A percentile compares a stretch with the other conserved stretches of the same genome.
Evolutionary conservation across 2,113 vertebrate genomes (phyloP).

Genomic region (Castor canadensis): DNA sequence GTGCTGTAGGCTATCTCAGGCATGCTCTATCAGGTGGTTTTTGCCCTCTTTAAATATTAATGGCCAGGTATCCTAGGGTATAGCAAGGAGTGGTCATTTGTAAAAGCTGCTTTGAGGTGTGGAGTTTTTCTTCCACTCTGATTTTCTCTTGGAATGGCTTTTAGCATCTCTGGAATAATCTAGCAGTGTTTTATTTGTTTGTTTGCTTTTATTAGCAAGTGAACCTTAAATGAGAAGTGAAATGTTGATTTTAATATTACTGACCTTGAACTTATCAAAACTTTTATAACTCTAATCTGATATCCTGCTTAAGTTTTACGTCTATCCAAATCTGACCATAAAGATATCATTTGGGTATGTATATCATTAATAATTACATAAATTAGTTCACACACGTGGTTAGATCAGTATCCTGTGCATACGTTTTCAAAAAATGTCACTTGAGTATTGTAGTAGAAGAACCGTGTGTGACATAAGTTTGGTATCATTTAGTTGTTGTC

Average conservation of each 20-base stretch:
- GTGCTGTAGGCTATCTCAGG: background rate
- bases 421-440: slow-evolving; percentile 1
- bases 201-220: slow-evolving; percentile 36
- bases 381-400: background rate
- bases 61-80: background rate
- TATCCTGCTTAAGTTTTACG: background rate
- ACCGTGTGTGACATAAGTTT: background rate
- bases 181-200: background rate
- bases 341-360: background rate
- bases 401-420: background rate
- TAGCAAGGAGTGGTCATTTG: background rate
- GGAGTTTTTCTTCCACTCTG: background rate
- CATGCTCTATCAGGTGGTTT: background rate
- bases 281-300: slow-evolving; percentile 5
- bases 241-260: slow-evolving; percentile 8
- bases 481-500: slow-evolving; percentile 18
- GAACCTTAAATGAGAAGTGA: slow-evolving; percentile 22
- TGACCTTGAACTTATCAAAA: slow-evolving; percentile 8
- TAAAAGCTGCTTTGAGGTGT: background rate
- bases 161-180: background rate
- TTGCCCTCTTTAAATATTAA: background rate
- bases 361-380: slow-evolving; percentile 33
- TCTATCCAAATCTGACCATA: slow-evolving; percentile 12
- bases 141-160: background rate
- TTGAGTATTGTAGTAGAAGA: background rate